phyloP scores from a whole-genome alignment of 1,140 invertebrate genomes.

The Neodiprion lecontei region DNA sequence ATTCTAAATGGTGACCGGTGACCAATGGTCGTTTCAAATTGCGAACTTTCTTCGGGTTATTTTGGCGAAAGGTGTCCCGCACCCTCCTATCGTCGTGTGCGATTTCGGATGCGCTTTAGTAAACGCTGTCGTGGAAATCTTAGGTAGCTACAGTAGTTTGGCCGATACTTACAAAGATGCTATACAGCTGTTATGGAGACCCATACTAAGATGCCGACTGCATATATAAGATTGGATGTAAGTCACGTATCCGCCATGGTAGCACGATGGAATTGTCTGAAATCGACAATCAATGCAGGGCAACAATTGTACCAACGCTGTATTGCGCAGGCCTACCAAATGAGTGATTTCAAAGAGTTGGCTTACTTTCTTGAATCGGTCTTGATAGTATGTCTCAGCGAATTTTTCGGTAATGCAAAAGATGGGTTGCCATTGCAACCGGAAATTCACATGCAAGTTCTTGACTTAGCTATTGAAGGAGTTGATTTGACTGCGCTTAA shows the following conservation, averaged over 20 bases:
- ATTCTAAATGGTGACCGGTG: neutral
- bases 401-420: neutral
- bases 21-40: slow-evolving; percentile 18
- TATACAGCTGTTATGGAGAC: too few species aligned
- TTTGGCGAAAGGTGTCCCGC: slow-evolving; percentile 15
- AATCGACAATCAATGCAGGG: too few species aligned
- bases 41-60: slow-evolving; percentile 12
- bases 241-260: too few species aligned
- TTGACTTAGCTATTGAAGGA: neutral
- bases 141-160: slow-evolving; percentile 12
- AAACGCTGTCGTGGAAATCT: slow-evolving; percentile 18
- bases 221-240: too few species aligned
- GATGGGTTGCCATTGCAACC: slow-evolving; percentile 17
- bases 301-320: too few species aligned
- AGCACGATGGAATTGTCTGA: too few species aligned
- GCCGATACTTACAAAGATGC: neutral
- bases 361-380: too few species aligned
- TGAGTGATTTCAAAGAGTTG: too few species aligned
- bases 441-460: neutral
- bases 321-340: too few species aligned
- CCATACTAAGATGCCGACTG: too few species aligned
- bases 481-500: neutral
- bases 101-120: slow-evolving; percentile 22
- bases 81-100: slow-evolving; percentile 18
- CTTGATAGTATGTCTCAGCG: too few species aligned